Percentiles rank a stretch among this genome's conserved stretches.
Conservation (phyloP, 2,113 vertebrate genomes). For the Riparia riparia region DNA sequence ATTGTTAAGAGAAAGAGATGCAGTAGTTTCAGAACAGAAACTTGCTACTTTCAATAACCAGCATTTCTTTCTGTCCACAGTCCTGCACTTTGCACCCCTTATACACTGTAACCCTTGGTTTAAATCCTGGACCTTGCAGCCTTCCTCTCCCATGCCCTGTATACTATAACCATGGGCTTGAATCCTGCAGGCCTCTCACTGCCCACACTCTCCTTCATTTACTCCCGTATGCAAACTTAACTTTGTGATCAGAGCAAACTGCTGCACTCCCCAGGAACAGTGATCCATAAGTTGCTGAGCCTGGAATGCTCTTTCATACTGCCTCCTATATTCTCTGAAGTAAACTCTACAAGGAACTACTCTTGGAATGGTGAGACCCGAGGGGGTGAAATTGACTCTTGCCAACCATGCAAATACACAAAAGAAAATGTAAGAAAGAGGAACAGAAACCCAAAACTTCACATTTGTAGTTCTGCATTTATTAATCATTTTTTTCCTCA, state of each 20-base stretch:
- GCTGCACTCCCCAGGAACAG: neutral
- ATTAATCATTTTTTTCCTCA: neutral
- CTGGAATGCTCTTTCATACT: neutral
- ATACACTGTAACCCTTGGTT: neutral
- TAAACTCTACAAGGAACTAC: neutral
- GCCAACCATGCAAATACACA: neutral
- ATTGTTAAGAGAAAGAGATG: neutral
- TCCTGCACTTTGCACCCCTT: neutral
- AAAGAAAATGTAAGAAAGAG: neutral
- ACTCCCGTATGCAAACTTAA: neutral
- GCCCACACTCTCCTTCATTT: no score
- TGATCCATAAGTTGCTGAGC: accelerated
- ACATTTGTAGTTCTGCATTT: neutral
- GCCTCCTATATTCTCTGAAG: neutral
- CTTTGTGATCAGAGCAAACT: neutral
- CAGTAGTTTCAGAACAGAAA: neutral
- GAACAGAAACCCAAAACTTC: neutral
- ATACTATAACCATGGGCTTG: no score
- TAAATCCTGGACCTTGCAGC: accelerated
- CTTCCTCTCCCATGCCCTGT: neutral
- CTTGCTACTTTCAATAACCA: neutral
- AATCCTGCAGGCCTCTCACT: accelerated
- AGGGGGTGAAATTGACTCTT: neutral
- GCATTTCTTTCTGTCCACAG: neutral
- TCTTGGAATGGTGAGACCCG: neutral